Evolutionary conservation across 2,888 invertebrate species (phyloP), one percentile per base, ranked within the genome.

Genomic region (Eupithecia exiguata): DNA sequence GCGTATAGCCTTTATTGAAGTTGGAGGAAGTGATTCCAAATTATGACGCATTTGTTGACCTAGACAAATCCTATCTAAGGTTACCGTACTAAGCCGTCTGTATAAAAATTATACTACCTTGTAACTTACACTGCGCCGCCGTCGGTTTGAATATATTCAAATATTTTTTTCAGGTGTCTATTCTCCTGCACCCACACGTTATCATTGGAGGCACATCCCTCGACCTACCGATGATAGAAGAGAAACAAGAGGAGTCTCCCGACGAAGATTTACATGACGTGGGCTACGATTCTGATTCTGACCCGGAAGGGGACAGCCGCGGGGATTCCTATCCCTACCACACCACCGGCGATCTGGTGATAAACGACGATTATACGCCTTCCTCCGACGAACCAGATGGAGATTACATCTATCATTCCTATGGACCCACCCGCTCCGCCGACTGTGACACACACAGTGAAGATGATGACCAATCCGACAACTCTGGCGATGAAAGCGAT

Each of bases 221-320:
- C 1, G 92, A 93, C 74, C 78, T 93, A 43, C 92, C 92, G 0
- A 89, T 89, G 14, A 92, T 92, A 18, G 85, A 86, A 0, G 92
- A 92, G 70, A 88, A 89, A 68, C 76, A 82, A 5, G 81, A 84
- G 5, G 91, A 49, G 12, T 61, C 36, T n/a, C 46, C 49, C 3
- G 73, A 73, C 9, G 66, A 65, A 21, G n/a, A 63, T 21, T 18
- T 5, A 38, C n/a, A 14, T 43, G 69, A 43, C 1, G 66, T 30
- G 6, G 80, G 86, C 0, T 85, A 84, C 0, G 89, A 69, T 9
- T 72, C 72, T 7, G 79, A 72, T 25, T 66, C 66, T 16, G 66
- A 66, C 10, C 66, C 40, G 14, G 66, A 21, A 0, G 40, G 25
- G 4, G 16, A 40, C 7, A 16, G 6, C 21, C 5, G 40, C 63